A percentile compares a stretch with the other conserved stretches of the same genome.
Conservation (phyloP, 2,888 invertebrate species). For the Aspidiotus rigidus region DNA sequence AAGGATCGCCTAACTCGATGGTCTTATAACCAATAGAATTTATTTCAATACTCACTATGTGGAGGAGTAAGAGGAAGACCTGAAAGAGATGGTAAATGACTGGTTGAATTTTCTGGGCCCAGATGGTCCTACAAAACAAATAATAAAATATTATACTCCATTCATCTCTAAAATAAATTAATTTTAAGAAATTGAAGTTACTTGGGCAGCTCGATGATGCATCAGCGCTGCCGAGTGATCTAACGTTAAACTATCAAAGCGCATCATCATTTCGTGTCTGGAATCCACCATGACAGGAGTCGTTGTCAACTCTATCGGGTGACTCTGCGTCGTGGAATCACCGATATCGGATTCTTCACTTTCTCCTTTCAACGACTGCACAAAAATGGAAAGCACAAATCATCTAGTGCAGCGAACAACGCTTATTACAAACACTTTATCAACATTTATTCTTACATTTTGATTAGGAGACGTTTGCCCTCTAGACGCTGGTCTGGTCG, state of each 20-base stretch:
- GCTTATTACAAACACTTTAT: no score
- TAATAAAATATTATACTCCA: constrained; percentile 5
- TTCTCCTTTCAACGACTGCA: constrained; percentile 38
- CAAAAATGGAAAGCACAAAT: background rate
- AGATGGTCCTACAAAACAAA: constrained; percentile 42
- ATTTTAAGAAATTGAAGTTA: background rate
- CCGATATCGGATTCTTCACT: constrained; percentile 40
- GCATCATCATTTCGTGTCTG: constrained; percentile 16
- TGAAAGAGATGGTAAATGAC: constrained; percentile 60
- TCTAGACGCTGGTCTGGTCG: constrained; percentile 35
- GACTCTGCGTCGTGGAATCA: constrained; percentile 38
- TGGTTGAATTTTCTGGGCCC: constrained; percentile 41
- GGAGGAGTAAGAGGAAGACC: constrained; percentile 72
- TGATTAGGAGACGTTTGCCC: constrained; percentile 25
- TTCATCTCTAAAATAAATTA: background rate
- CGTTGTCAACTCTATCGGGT: constrained; percentile 39
- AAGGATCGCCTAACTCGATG: background rate
- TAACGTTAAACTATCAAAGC: constrained; percentile 26
- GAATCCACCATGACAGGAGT: constrained; percentile 19
- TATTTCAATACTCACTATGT: constrained; percentile 47
- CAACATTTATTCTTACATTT: constrained; percentile 8
- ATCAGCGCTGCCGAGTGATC: constrained; percentile 29
- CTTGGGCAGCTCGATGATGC: constrained; percentile 27
- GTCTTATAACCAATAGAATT: constrained; percentile 3
- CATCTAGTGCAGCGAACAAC: no score